phyloP scores from a whole-genome alignment of 92 coral and sea anemone species.

The Phenganax subtilis region DNA sequence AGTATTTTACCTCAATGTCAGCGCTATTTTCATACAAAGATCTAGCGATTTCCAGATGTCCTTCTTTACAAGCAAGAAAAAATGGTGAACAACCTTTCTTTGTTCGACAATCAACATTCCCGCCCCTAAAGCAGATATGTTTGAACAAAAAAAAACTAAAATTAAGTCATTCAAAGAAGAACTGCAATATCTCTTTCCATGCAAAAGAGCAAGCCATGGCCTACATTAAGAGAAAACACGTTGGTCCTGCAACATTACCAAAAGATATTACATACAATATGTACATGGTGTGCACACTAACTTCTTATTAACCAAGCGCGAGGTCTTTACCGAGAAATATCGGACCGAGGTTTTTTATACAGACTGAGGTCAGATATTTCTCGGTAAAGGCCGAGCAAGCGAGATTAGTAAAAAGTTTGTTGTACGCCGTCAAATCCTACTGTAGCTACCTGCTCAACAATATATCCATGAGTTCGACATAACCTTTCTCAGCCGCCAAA shows the following conservation, averaged over 20 bases:
- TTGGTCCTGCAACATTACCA: too few relatives aligned
- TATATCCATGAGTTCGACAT: slow-evolving; percentile 73
- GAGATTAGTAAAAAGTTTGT: too few relatives aligned
- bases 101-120: slow-evolving; percentile 96
- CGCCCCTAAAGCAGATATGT: slow-evolving; percentile 52
- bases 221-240: too few relatives aligned
- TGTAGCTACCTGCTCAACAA: slow-evolving; percentile 74
- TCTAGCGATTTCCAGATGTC: slow-evolving; percentile 79
- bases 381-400: too few relatives aligned
- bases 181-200: background rate
- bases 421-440: background rate
- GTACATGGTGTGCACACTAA: too few relatives aligned
- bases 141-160: background rate
- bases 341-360: too few relatives aligned
- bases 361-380: too few relatives aligned
- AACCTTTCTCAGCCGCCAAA: slow-evolving; percentile 91
- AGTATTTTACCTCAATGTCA: slow-evolving; percentile 80
- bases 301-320: too few relatives aligned
- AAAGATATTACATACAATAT: too few relatives aligned
- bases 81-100: slow-evolving; percentile 98
- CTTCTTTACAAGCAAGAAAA: slow-evolving; percentile 87
- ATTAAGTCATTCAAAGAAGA: background rate
- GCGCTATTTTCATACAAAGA: slow-evolving; percentile 78
- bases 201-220: background rate
- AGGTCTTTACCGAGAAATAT: too few relatives aligned